Conservation (phyloP, 64 coral and sea anemone species). For the Catalaphyllia jardinei region DNA sequence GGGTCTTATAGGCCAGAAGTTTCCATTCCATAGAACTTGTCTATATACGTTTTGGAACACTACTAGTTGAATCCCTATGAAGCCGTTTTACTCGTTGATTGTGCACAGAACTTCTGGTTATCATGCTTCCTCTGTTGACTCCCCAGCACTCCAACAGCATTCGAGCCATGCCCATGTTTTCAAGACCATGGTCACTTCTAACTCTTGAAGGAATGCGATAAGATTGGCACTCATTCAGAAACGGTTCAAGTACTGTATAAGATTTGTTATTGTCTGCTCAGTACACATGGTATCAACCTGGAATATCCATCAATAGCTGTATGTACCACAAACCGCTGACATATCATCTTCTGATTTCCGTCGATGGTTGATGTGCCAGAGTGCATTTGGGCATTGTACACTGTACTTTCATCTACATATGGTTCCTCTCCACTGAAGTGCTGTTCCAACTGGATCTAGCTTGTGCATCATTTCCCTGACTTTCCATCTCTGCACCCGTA, state of each 20-base stretch:
- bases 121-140: slow-evolving; percentile 56
- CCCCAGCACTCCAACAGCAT: slow-evolving; percentile 41
- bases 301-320: slow-evolving; percentile 55
- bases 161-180: slow-evolving; percentile 51
- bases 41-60: slow-evolving; percentile 42
- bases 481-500: slow-evolving; percentile 53
- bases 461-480: slow-evolving; percentile 31
- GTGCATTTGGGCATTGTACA: slow-evolving; percentile 40
- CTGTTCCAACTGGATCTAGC: slow-evolving; percentile 61
- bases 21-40: slow-evolving; percentile 46
- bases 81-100: slow-evolving; percentile 57
- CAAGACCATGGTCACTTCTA: slow-evolving; percentile 63
- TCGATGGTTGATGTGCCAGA: slow-evolving; percentile 45
- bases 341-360: slow-evolving; percentile 44
- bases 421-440: slow-evolving; percentile 2
- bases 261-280: slow-evolving; percentile 47
- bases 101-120: slow-evolving; percentile 57
- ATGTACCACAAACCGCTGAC: slow-evolving; percentile 46
- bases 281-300: slow-evolving; percentile 35
- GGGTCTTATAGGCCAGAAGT: neutral
- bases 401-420: slow-evolving; percentile 52
- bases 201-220: slow-evolving; percentile 62
- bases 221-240: slow-evolving; percentile 21
- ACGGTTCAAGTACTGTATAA: slow-evolving; percentile 43
- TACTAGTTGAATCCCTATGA: slow-evolving; percentile 38